Evolutionary conservation across 2,888 invertebrate genomes (phyloP).

Genomic region (Andrena chrysosceles): DNA sequence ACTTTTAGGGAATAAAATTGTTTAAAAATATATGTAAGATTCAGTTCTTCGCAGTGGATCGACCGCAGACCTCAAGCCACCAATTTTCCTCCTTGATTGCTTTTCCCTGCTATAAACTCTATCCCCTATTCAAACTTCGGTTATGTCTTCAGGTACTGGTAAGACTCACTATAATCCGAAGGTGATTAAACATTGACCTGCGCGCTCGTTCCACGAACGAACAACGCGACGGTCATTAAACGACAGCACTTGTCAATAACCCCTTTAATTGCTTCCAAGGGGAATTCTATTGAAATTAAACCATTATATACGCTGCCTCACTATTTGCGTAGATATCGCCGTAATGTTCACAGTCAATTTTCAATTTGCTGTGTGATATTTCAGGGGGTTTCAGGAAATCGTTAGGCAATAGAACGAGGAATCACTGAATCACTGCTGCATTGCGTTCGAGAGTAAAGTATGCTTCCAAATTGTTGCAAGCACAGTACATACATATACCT

Average conservation of each 20-base stretch:
- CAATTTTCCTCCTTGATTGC: too few species aligned
- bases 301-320: neutral
- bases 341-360: slow-evolving; percentile 5
- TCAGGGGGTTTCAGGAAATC: neutral
- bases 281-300: neutral
- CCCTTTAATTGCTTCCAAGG: slow-evolving; percentile 13
- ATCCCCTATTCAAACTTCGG: too few species aligned
- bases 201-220: neutral
- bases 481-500: too few species aligned
- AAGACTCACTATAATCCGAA: neutral
- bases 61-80: too few species aligned
- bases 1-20: slow-evolving; percentile 32
- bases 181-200: slow-evolving; percentile 2
- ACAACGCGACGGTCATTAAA: neutral
- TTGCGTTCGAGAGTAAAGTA: too few species aligned
- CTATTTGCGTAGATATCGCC: neutral
- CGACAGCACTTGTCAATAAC: neutral
- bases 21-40: slow-evolving; percentile 1
- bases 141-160: too few species aligned
- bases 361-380: neutral
- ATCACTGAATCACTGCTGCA: neutral
- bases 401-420: neutral
- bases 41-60: neutral
- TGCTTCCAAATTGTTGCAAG: too few species aligned
- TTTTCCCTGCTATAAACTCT: too few species aligned